Percentiles rank a stretch among this genome's conserved stretches.
phyloP scores from a whole-genome alignment of 2,113 vertebrate species.

The Corythaixoides concolor region DNA sequence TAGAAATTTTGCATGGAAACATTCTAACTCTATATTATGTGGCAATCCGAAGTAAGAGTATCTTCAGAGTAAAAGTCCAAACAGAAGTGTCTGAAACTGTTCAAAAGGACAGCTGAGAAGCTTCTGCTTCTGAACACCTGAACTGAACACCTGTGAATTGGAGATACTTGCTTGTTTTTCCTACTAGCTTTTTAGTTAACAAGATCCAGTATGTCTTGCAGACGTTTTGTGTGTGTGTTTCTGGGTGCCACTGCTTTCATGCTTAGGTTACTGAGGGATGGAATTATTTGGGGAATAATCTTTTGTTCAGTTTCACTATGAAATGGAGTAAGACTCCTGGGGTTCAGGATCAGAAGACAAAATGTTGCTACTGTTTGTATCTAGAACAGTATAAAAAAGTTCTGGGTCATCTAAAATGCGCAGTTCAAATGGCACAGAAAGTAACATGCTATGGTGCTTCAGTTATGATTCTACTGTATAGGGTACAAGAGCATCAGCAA shows the following conservation, averaged over 20 bases:
- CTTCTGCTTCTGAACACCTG: no score
- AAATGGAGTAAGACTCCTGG: background rate
- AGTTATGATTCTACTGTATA: background rate
- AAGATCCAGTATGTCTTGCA: background rate
- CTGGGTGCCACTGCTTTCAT: background rate
- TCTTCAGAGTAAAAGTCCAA: background rate
- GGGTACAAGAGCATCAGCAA: background rate
- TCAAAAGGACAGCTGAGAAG: background rate
- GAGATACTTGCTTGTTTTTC: background rate
- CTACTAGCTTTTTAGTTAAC: background rate
- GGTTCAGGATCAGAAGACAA: background rate
- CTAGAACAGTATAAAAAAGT: background rate
- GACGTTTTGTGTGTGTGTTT: background rate
- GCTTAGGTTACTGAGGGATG: background rate
- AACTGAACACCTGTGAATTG: background rate
- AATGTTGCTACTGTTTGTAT: background rate
- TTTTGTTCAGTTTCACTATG: background rate
- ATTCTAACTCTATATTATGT: background rate
- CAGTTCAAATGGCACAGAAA: background rate
- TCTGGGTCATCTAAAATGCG: background rate
- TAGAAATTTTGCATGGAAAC: background rate
- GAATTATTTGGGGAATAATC: background rate
- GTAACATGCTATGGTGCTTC: background rate
- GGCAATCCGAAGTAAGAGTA: background rate
- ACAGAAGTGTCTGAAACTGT: background rate